phyloP scores from a whole-genome alignment of 2,888 invertebrate genomes.

The Electrophaes corylata region DNA sequence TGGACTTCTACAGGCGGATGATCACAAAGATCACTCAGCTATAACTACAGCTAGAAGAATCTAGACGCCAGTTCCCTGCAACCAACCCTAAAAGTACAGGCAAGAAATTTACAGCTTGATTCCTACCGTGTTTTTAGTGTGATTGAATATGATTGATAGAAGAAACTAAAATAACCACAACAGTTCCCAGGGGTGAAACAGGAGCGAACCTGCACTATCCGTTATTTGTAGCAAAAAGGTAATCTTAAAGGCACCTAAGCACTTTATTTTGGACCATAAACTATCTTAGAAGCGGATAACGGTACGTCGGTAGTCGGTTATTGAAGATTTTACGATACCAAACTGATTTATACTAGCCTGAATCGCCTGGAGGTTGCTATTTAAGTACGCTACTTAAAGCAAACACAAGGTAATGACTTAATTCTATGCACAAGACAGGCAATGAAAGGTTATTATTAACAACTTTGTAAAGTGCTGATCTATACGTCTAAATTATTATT shows the following conservation, averaged over 20 bases:
- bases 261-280: conserved; percentile 34
- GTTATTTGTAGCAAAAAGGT: conserved; percentile 22
- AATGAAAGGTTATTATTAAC: conserved; percentile 26
- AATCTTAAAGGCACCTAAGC: conserved; percentile 22
- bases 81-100: too few relatives aligned
- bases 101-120: too few relatives aligned
- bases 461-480: too few relatives aligned
- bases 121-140: too few relatives aligned
- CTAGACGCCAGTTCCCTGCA: too few relatives aligned
- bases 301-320: conserved; percentile 50
- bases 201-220: conserved; percentile 1
- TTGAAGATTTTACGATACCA: conserved; percentile 58
- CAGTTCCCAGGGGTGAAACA: background rate
- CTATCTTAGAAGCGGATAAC: conserved; percentile 35
- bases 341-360: conserved; percentile 53
- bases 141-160: too few relatives aligned
- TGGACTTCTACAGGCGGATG: too few relatives aligned
- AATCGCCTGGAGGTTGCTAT: conserved; percentile 44
- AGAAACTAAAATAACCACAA: background rate
- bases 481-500: too few relatives aligned
- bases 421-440: conserved; percentile 36
- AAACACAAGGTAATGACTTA: conserved; percentile 56
- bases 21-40: too few relatives aligned
- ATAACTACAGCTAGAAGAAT: too few relatives aligned
- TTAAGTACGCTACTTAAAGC: conserved; percentile 51